A percentile compares a stretch with the other conserved stretches of the same genome.
Conservation (phyloP, 2,888 invertebrate genomes). For the Noctua comes region DNA sequence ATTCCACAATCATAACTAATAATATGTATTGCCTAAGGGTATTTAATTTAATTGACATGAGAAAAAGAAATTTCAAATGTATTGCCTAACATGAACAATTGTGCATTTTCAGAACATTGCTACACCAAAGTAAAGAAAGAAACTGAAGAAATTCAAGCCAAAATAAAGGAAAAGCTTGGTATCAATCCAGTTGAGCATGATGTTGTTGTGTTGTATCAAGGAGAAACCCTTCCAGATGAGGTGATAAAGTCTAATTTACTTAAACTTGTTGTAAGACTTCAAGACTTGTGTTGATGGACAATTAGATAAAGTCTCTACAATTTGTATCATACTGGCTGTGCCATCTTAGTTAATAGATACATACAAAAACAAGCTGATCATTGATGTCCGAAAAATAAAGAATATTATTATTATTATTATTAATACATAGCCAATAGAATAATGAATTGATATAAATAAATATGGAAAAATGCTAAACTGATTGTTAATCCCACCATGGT, state of each 20-base stretch:
- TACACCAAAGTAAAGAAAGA: slow-evolving; percentile 95
- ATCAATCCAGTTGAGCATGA: slow-evolving; percentile 95
- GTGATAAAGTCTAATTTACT: slow-evolving; percentile 63
- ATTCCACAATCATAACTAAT: background rate
- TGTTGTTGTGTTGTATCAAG: slow-evolving; percentile 96
- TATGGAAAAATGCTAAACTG: background rate
- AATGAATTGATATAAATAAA: background rate
- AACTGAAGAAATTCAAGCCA: slow-evolving; percentile 94
- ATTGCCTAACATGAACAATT: background rate
- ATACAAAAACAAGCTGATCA: background rate
- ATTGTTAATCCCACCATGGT: no score
- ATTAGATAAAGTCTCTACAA: background rate
- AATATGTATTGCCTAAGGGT: background rate
- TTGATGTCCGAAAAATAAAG: no score
- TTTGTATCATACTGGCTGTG: background rate
- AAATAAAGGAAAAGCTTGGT: slow-evolving; percentile 93
- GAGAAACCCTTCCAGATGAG: slow-evolving; percentile 92
- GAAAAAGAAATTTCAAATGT: no score
- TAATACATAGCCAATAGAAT: no score
- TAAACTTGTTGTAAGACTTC: slow-evolving; percentile 1
- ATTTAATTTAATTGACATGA: no score
- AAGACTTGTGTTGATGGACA: background rate
- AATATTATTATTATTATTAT: no score
- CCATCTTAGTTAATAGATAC: background rate
- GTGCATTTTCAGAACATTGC: slow-evolving; percentile 92